phyloP scores from a whole-genome alignment of 2,888 invertebrate genomes.

The Herminia tarsipennalis region DNA sequence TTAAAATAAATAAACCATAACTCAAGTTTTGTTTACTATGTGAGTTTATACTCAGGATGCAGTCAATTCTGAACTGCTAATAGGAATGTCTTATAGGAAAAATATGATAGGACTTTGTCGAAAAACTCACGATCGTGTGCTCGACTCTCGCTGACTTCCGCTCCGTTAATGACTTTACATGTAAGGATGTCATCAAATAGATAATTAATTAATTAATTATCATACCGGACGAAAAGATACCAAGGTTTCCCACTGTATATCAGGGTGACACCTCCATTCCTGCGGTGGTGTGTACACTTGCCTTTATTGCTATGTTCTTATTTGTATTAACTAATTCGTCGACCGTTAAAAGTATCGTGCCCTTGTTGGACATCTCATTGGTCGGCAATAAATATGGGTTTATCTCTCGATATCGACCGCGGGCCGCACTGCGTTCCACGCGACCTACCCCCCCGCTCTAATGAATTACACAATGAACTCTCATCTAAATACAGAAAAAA shows the following conservation, averaged over 20 bases:
- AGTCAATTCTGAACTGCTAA: too few species aligned
- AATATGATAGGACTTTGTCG: too few species aligned
- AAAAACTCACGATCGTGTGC: too few species aligned
- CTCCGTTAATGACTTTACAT: too few species aligned
- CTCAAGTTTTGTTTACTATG: too few species aligned
- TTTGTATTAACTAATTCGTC: constrained; percentile 76
- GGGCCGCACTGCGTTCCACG: constrained; percentile 67
- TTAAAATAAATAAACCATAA: too few species aligned
- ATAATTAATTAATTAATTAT: too few species aligned
- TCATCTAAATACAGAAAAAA: constrained; percentile 86
- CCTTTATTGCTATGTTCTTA: constrained; percentile 55
- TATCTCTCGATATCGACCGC: constrained; percentile 83
- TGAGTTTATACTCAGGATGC: too few species aligned
- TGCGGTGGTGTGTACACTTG: constrained; percentile 23
- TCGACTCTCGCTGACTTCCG: too few species aligned
- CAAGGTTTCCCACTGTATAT: constrained; percentile 20
- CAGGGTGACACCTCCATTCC: constrained; percentile 19
- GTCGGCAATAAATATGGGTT: constrained; percentile 77
- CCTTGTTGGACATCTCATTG: constrained; percentile 78
- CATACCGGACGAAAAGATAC: not conserved
- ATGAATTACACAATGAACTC: constrained; percentile 86
- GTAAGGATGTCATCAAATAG: not conserved
- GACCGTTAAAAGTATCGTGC: constrained; percentile 74
- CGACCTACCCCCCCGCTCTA: constrained; percentile 79
- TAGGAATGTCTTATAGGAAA: too few species aligned